phyloP scores from a whole-genome alignment of 2,113 vertebrate species.

The Solenodon paradoxus region DNA sequence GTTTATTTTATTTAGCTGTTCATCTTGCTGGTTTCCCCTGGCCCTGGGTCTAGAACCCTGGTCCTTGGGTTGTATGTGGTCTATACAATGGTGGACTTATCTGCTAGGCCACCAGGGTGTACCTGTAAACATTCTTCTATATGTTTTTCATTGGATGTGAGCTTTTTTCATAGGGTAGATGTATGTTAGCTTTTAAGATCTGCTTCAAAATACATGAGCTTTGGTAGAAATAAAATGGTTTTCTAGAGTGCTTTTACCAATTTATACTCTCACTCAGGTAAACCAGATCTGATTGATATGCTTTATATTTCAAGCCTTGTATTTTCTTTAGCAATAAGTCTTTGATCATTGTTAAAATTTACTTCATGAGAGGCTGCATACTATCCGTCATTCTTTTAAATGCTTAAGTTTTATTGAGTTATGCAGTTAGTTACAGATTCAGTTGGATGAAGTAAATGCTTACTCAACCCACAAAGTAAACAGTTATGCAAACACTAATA shows the following conservation, averaged over 20 bases:
- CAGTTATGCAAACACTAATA: neutral
- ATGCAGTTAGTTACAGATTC: neutral
- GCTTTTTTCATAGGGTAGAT: neutral
- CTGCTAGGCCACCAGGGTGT: no score
- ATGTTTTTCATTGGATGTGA: neutral
- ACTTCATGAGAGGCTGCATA: neutral
- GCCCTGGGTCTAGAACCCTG: no score
- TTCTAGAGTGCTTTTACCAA: neutral
- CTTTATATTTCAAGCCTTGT: neutral
- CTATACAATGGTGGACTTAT: no score
- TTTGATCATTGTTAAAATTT: neutral
- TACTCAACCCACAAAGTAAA: constrained; percentile 2
- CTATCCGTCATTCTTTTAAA: neutral
- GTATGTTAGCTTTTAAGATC: neutral
- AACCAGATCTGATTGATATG: neutral
- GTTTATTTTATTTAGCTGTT: no score
- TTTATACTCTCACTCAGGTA: neutral
- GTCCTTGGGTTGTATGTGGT: no score
- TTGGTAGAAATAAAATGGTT: neutral
- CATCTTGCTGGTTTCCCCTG: no score
- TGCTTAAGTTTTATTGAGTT: neutral
- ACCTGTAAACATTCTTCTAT: neutral
- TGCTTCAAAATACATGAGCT: neutral
- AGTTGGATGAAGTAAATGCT: neutral
- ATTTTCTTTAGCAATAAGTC: neutral